Percentiles rank a stretch among this genome's conserved stretches.
phyloP scores from a whole-genome alignment of 2,113 vertebrate species.

The Cephalopholis sonnerati region DNA sequence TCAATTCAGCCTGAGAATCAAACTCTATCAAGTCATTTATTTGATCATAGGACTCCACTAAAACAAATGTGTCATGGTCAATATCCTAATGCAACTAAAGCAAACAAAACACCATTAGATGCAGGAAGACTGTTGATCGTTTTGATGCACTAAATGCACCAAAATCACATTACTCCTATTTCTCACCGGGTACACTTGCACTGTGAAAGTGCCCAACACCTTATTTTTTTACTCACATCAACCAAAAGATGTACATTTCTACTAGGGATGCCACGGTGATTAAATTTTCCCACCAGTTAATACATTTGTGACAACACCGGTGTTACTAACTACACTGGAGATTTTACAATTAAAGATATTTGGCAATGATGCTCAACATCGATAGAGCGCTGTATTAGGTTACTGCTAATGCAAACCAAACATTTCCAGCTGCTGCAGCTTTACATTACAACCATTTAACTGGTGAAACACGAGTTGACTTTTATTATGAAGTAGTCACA shows the following conservation, averaged over 20 bases:
- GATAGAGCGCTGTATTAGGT: too few relatives aligned
- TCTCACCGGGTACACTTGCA: background rate
- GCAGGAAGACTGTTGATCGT: background rate
- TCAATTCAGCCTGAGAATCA: background rate
- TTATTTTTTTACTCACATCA: background rate
- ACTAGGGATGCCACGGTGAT: background rate
- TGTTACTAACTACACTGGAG: too few relatives aligned
- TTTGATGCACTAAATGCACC: background rate
- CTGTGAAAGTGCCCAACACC: background rate
- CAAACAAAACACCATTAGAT: constrained; percentile 28
- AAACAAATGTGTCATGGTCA: constrained; percentile 11
- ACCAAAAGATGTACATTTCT: background rate
- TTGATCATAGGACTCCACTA: background rate
- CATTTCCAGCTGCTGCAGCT: too few relatives aligned
- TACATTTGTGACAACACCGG: too few relatives aligned
- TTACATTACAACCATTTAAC: too few relatives aligned
- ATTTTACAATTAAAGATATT: too few relatives aligned
- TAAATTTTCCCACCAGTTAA: too few relatives aligned
- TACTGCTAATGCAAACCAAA: too few relatives aligned
- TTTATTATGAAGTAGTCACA: too few relatives aligned
- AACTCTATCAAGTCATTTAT: constrained; percentile 4
- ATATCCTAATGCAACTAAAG: constrained; percentile 15
- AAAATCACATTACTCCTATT: constrained; percentile 3
- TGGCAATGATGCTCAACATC: too few relatives aligned
- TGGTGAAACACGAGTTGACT: too few relatives aligned